These are phyloP conservation scores for Apis mellifera DNA, from an alignment of 1,140 invertebrate species.

Conservation along the genomic window DNA sequence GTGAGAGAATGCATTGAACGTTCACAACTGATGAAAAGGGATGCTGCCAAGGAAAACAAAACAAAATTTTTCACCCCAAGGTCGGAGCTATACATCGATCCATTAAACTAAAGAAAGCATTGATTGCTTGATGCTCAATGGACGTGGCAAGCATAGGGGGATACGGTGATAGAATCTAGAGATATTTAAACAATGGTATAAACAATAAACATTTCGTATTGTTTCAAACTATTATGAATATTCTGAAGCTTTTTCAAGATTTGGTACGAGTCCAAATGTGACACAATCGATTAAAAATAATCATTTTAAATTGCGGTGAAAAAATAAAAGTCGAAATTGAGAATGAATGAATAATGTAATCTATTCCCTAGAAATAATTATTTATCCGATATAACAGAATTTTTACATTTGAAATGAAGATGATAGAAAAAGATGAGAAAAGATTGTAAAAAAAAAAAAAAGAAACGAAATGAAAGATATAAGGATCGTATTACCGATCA, in stretches of 20 bases:
- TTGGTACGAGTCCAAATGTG: slow-evolving; percentile 22
- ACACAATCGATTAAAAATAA: slow-evolving; percentile 36
- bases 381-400: not conserved
- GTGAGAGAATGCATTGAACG: not conserved
- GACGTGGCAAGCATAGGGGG: not conserved
- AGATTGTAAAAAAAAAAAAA: not conserved
- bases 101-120: not conserved
- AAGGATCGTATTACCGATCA: slow-evolving; percentile 13
- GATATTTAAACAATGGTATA: too few species aligned
- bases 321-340: not conserved
- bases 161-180: not conserved
- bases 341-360: not conserved
- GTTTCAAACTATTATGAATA: not conserved
- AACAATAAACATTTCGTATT: not conserved
- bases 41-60: slow-evolving; percentile 55
- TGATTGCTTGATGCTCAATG: not conserved
- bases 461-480: too few species aligned
- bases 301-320: too few species aligned
- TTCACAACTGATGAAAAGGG: not conserved
- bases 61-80: slow-evolving; percentile 8
- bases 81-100: not conserved
- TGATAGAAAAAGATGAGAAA: not conserved
- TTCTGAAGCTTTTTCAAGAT: not conserved
- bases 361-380: not conserved
- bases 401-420: not conserved